Evolutionary conservation across 2,113 vertebrate species (phyloP).

Genomic region (Numida meleagris): DNA sequence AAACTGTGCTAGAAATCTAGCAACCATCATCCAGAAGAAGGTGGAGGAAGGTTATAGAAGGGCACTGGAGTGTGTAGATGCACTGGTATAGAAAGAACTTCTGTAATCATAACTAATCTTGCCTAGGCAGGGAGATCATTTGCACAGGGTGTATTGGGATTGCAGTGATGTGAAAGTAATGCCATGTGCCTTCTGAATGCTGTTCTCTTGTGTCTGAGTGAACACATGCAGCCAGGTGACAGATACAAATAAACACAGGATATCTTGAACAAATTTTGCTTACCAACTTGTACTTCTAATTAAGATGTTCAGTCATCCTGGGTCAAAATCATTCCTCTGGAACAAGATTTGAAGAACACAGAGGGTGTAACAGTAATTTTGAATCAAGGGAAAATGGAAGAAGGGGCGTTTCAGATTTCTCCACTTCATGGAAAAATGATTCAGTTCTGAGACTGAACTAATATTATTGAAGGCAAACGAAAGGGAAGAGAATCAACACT

Average conservation of each 20-base stretch:
- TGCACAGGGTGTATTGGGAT: not conserved
- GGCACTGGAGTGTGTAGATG: not conserved
- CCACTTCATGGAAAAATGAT: not conserved
- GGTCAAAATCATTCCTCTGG: not conserved
- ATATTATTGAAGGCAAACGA: not conserved
- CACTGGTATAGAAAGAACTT: not conserved
- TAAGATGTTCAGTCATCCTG: not conserved
- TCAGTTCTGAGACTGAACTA: not conserved
- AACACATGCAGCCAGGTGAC: not conserved
- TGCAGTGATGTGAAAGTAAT: not conserved
- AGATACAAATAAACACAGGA: not conserved
- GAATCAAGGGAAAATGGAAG: not conserved
- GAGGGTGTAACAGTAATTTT: not conserved
- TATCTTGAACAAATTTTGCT: not conserved
- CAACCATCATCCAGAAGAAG: not conserved
- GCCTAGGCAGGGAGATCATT: not conserved
- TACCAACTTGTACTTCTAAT: not conserved
- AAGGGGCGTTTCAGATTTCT: not conserved
- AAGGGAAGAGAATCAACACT: not conserved
- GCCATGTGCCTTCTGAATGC: not conserved
- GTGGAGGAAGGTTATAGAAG: not conserved
- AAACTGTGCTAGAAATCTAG: not conserved
- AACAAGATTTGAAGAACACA: not conserved
- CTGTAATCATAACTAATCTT: not conserved
- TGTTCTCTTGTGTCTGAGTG: not conserved